Evolutionary conservation across 2,888 invertebrate genomes (phyloP).

Genomic region (Pheosia gnoma): DNA sequence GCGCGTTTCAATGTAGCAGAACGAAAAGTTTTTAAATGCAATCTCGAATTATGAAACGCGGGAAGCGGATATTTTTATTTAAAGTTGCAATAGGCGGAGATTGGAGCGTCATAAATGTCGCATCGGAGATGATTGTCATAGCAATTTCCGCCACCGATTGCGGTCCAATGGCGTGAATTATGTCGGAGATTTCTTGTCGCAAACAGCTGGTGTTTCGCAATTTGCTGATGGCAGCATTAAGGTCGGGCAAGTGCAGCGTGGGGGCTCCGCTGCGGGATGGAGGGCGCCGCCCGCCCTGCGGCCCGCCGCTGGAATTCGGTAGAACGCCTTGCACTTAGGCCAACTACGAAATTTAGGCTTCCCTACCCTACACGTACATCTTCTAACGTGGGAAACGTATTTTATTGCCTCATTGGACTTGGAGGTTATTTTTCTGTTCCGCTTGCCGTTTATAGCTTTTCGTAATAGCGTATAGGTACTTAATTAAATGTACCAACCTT

Average conservation of each 20-base stretch:
- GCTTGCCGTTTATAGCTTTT: not conserved
- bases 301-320: constrained; percentile 76
- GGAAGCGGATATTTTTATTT: not conserved
- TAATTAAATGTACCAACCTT: not conserved
- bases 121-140: constrained; percentile 58
- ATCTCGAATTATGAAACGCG: constrained; percentile 35
- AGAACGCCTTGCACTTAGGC: constrained; percentile 73
- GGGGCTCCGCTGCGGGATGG: not conserved
- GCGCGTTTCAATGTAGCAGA: constrained; percentile 48
- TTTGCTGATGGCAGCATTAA: constrained; percentile 82
- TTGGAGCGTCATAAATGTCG: constrained; percentile 27
- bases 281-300: constrained; percentile 51
- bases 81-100: not conserved
- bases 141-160: constrained; percentile 62
- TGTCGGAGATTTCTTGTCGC: constrained; percentile 76
- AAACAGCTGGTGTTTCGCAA: constrained; percentile 79
- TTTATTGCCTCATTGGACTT: constrained; percentile 46
- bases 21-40: constrained; percentile 49
- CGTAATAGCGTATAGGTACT: not conserved
- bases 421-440: not conserved
- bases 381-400: constrained; percentile 43
- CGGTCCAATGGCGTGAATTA: constrained; percentile 71
- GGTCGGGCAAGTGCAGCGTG: constrained; percentile 73
- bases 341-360: constrained; percentile 57
- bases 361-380: constrained; percentile 45